Base-by-base conservation (phyloP, 2,888 invertebrate genomes). In the Agonopterix heracliana region DNA sequence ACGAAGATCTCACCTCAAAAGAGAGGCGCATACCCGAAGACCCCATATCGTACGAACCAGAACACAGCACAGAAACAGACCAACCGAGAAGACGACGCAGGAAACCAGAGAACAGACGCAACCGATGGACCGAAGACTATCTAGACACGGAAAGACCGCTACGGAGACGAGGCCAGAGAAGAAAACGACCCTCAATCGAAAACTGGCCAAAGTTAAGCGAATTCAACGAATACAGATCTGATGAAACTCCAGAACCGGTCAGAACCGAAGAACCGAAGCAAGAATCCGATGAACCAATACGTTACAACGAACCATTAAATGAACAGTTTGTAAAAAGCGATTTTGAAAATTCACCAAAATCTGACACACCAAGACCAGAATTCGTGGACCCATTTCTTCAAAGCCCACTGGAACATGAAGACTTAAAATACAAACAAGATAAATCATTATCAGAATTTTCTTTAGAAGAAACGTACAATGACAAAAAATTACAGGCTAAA, bases 371-470 rank as follows among this genome's bases (percentile, higher is more conserved):
- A 40, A 40, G 11, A 11, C 3, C n/a, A 11, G 40, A 11, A 11
- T 40, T 10, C n/a, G n/a, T n/a, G 9, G 11, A 40, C n/a, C n/a
- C 5, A 40, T 11, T 40, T 26, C 5, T 26, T 38, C 38, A 38
- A 38, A 38, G 38, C 11, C 38, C 38, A 1, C n/a, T 38, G 9
- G 38, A 38, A 38, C 3, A 38, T 38, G 38, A 38, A n/a, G 38
- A n/a, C 5, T 9, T 41, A 13, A 9, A 48, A 34, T 45, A 53
- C 10, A 56, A 59, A 44, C 70, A 71, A 51, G 76, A 82, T 42
- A 74, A 68, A 55, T 78, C 81, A 13, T 54, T 78, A 45, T 81
- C 84, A 11, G 84, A 81, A 52, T 78, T 79, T 65, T 81, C 83
- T 12, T 45, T 64, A 35, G 83, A 83, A 61, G 49, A 66, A 49